These are phyloP conservation scores for Ascidia mentula DNA, from an alignment of 23 tunicate genomes.

Conservation along the genomic window DNA sequence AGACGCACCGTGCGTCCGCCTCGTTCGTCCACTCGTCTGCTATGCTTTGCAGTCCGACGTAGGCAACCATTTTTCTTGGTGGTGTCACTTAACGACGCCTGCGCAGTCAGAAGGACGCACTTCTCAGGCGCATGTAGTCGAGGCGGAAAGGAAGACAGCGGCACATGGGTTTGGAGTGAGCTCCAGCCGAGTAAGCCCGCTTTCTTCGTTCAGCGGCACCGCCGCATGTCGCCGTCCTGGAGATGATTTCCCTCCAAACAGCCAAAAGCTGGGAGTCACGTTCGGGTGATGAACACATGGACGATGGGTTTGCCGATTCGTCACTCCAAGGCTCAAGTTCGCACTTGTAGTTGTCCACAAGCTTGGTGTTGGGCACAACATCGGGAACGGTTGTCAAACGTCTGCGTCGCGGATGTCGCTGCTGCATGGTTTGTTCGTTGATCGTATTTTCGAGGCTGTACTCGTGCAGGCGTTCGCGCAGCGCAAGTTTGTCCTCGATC, in stretches of 20 bases:
- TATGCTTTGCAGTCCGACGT: background rate
- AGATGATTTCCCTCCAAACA: slow-evolving; percentile 86
- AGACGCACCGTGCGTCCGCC: background rate
- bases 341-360: slow-evolving; percentile 81
- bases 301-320: slow-evolving; percentile 72
- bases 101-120: slow-evolving; percentile 73
- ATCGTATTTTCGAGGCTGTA: slow-evolving; percentile 75
- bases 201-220: slow-evolving; percentile 57
- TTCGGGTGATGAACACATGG: slow-evolving; percentile 52
- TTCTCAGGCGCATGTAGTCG: slow-evolving; percentile 73
- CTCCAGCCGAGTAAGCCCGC: slow-evolving; percentile 61
- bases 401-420: slow-evolving; percentile 30
- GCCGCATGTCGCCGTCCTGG: slow-evolving; percentile 79
- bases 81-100: background rate
- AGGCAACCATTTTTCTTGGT: background rate
- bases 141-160: slow-evolving; percentile 77
- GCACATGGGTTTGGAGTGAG: slow-evolving; percentile 51
- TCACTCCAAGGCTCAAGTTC: slow-evolving; percentile 93
- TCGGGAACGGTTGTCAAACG: slow-evolving; percentile 29
- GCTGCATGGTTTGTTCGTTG: slow-evolving; percentile 20
- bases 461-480: slow-evolving; percentile 34
- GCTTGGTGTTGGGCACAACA: slow-evolving; percentile 20
- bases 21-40: background rate
- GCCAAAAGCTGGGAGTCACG: slow-evolving; percentile 56
- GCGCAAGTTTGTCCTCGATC: slow-evolving; percentile 22